These are phyloP conservation scores for Chrysaora quinquecirrha DNA, from an alignment of 30 jellyfish, hydroid and myxozoan genomes.

Conservation along the genomic window DNA sequence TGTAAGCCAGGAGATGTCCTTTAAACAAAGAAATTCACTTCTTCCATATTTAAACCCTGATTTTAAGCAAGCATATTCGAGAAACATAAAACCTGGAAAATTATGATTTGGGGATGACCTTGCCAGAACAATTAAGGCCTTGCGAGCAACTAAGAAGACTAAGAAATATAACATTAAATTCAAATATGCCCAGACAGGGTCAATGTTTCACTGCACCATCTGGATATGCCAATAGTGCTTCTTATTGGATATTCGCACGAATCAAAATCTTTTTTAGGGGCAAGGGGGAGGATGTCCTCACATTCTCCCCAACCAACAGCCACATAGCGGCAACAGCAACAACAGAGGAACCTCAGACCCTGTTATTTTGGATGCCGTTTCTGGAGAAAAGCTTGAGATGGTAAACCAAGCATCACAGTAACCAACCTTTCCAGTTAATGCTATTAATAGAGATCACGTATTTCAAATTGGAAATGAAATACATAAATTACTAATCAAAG, in stretches of 20 bases:
- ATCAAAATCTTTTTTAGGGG: constrained; percentile 53
- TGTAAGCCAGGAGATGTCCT: constrained; percentile 30
- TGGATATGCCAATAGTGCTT: background rate
- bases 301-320: constrained; percentile 51
- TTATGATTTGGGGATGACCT: constrained; percentile 45
- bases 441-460: constrained; percentile 26
- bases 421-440: constrained; percentile 3
- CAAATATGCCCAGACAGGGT: background rate
- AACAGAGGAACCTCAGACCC: constrained; percentile 43
- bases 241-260: background rate
- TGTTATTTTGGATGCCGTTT: constrained; percentile 24
- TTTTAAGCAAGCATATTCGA: constrained; percentile 39
- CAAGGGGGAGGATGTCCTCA: constrained; percentile 46
- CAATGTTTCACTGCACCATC: background rate
- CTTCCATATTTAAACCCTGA: constrained; percentile 22
- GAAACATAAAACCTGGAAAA: constrained; percentile 42
- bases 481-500: constrained; percentile 7
- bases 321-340: constrained; percentile 31
- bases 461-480: constrained; percentile 31
- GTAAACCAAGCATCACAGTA: constrained; percentile 14
- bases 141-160: constrained; percentile 16
- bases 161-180: background rate
- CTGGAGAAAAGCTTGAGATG: constrained; percentile 45
- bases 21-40: constrained; percentile 26
- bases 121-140: constrained; percentile 19